phyloP scores from a whole-genome alignment of 2,113 vertebrate genomes.

The Scatophagus argus region DNA sequence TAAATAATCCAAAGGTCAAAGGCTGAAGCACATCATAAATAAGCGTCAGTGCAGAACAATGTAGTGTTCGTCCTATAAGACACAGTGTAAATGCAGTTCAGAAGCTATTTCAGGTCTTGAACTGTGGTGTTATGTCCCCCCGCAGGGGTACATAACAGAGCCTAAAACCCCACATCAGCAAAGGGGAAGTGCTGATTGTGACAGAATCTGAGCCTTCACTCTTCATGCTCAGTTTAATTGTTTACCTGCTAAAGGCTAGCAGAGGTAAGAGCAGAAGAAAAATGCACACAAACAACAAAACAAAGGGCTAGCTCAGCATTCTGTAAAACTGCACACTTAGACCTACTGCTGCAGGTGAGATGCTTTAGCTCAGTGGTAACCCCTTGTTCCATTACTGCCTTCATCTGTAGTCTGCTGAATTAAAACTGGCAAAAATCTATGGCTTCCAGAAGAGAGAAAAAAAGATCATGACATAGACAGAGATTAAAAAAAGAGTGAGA shows the following conservation, averaged over 20 bases:
- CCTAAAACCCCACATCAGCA: slow-evolving; percentile 67
- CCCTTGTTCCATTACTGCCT: neutral
- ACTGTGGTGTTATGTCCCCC: slow-evolving; percentile 28
- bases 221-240: slow-evolving; percentile 59
- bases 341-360: slow-evolving; percentile 17
- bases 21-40: slow-evolving; percentile 11
- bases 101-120: slow-evolving; percentile 45
- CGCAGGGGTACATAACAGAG: slow-evolving; percentile 16
- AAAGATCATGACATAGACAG: neutral
- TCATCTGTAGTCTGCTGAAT: neutral
- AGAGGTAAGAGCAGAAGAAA: slow-evolving; percentile 31
- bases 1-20: neutral
- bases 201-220: slow-evolving; percentile 30
- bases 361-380: neutral
- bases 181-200: slow-evolving; percentile 69
- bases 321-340: slow-evolving; percentile 16
- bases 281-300: slow-evolving; percentile 32
- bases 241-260: slow-evolving; percentile 66
- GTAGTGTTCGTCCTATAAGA: slow-evolving; percentile 5
- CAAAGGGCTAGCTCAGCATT: slow-evolving; percentile 57
- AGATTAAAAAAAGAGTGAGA: neutral
- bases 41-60: slow-evolving; percentile 3
- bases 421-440: neutral
- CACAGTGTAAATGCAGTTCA: slow-evolving; percentile 12
- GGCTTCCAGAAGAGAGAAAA: slow-evolving; percentile 12